A percentile compares a stretch with the other conserved stretches of the same genome.
phyloP scores from a whole-genome alignment of 2,797 vertebrate species.

The Coranthus polyacanthus region DNA sequence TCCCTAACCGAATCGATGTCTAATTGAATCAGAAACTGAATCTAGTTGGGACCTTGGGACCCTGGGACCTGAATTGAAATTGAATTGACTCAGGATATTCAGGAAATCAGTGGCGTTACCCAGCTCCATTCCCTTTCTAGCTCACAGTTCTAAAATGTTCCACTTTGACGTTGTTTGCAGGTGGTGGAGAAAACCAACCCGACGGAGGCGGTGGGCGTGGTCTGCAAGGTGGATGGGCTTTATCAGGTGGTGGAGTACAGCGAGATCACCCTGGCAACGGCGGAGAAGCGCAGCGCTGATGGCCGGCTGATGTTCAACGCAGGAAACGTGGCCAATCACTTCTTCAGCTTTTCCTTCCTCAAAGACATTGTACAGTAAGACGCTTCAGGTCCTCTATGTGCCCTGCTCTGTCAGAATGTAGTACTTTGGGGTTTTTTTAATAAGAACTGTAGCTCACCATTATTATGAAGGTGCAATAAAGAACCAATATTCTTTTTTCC shows the following conservation, averaged over 20 bases:
- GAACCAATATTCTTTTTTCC: not conserved
- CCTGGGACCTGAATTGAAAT: too few relatives aligned
- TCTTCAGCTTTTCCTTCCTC: constrained; percentile 92
- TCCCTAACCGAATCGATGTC: too few relatives aligned
- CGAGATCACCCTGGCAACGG: constrained; percentile 94
- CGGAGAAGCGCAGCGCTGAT: constrained; percentile 88
- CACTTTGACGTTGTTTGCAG: constrained; percentile 71
- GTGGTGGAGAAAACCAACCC: constrained; percentile 98
- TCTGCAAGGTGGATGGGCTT: constrained; percentile 92
- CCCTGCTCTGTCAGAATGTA: too few relatives aligned
- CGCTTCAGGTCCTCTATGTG: not conserved
- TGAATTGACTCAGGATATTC: not conserved
- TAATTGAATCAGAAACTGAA: too few relatives aligned
- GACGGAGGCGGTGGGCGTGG: constrained; percentile 95
- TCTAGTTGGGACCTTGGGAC: too few relatives aligned
- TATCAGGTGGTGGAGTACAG: constrained; percentile 99
- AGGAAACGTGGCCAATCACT: constrained; percentile 96
- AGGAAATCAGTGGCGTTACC: too few relatives aligned
- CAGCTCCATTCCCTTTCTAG: not conserved
- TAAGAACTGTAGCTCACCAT: not conserved
- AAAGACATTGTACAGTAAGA: constrained; percentile 91
- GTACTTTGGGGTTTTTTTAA: too few relatives aligned
- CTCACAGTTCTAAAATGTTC: not conserved
- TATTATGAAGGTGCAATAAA: not conserved
- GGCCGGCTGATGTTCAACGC: constrained; percentile 94